Evolutionary conservation across 2,888 invertebrate species (phyloP), one percentile per base, ranked within the genome.

Genomic region (Ephialtes manifestator): DNA sequence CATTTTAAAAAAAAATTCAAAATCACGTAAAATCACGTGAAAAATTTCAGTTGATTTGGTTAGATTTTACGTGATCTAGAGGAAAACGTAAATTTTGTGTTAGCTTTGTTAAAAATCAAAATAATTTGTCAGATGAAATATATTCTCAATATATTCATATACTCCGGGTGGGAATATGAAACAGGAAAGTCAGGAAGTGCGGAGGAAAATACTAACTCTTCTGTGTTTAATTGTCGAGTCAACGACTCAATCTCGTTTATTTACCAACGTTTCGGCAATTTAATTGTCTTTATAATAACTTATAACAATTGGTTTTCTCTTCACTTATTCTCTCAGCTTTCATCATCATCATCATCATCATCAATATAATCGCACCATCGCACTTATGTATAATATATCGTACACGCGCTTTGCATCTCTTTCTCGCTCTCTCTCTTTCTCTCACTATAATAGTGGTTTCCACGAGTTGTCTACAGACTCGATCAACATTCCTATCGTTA

Each of bases 231-330:
- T 79, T 10, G 35, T 75, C 75, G 48, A 81, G 70, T 65, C 84
- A 58, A 20, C 81, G 85, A 84, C 86, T 83, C 81, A 74, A 60
- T 88, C 86, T 84, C 85, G 75, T 90, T 90, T 90, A 89, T 91
- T 91, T 89, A 89, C 88, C 90, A 90, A 90, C 88, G 84, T 88
- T 88, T 87, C 87, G 84, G 87, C 88, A 89, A 89, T 88, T 90
- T 86, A 83, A 83, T 88, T 85, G 87, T 90, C 89, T 89, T 87
- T 88, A 87, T 90, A 88, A 90, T 90, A 90, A 90, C 86, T 90
- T 90, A 87, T 90, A 91, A 90, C 90, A 90, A 90, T 88, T 88
- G 88, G 78, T 87, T 87, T 79, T 68, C 65, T 18, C 78, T 55
- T 82, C 58, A 79, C 84, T 76, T 84, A 74, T 81, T 84, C 74